Evolutionary conservation across 2,888 invertebrate genomes (phyloP).

Genomic region (Synanthedon formicaeformis): DNA sequence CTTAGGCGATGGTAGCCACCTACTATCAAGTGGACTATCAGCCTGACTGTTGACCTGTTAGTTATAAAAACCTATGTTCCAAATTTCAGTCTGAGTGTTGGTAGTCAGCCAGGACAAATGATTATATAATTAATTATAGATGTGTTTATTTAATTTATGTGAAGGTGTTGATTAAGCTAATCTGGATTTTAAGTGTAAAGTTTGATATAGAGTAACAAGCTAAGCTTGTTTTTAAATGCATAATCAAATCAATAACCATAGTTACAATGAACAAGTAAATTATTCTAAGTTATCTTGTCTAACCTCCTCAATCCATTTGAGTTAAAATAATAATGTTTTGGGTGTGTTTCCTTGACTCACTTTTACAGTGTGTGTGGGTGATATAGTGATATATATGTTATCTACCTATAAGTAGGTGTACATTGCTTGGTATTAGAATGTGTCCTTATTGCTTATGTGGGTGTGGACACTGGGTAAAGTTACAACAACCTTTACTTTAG

Average conservation of each 20-base stretch:
- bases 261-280: not conserved
- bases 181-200: too few relatives aligned
- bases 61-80: too few relatives aligned
- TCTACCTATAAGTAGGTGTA: not conserved
- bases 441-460: conserved; percentile 12
- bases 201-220: too few relatives aligned
- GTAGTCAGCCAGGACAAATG: too few relatives aligned
- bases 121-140: too few relatives aligned
- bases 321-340: not conserved
- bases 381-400: conserved; percentile 1
- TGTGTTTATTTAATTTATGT: too few relatives aligned
- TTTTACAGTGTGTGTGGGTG: conserved; percentile 17
- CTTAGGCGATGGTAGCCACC: too few relatives aligned
- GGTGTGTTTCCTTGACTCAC: conserved; percentile 16
- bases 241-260: not conserved
- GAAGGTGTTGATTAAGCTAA: too few relatives aligned
- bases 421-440: conserved; percentile 9
- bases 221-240: too few relatives aligned
- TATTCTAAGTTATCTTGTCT: not conserved
- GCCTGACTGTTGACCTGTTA: too few relatives aligned
- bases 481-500: conserved; percentile 3
- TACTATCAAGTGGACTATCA: too few relatives aligned
- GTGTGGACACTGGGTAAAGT: conserved; percentile 8
- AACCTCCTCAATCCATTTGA: not conserved
- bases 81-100: too few relatives aligned